phyloP scores from a whole-genome alignment of 2,113 vertebrate genomes.

The Lates calcarifer region DNA sequence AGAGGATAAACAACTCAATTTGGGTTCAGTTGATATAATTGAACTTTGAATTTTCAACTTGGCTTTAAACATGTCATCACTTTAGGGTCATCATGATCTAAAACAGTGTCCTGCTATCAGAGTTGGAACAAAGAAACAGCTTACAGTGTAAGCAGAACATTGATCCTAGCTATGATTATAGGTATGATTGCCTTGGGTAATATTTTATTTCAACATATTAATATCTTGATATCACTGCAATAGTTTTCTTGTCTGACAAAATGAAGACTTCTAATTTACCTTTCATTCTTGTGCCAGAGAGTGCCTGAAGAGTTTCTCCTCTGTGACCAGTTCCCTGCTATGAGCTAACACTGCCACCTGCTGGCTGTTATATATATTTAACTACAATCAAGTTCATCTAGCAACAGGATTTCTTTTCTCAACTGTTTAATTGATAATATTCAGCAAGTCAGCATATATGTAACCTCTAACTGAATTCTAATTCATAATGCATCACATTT shows the following conservation, averaged over 20 bases:
- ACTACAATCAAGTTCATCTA: background rate
- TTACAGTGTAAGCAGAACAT: background rate
- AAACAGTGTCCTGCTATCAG: no score
- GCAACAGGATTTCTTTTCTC: background rate
- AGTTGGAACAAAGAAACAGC: no score
- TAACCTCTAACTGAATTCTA: no score
- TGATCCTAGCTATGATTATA: background rate
- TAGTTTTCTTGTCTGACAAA: background rate
- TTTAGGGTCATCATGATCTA: no score
- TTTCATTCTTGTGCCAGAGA: background rate
- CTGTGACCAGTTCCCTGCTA: background rate
- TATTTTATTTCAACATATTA: background rate
- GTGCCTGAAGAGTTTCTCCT: background rate
- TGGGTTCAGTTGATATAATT: no score
- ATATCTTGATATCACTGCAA: background rate
- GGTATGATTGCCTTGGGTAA: background rate
- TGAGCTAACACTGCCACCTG: background rate
- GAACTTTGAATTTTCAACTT: no score
- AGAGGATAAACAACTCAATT: no score
- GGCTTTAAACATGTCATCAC: no score
- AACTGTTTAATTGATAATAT: no score
- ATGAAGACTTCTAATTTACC: no score
- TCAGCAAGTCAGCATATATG: no score
- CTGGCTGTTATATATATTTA: background rate
- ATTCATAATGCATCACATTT: no score